phyloP scores from a whole-genome alignment of 2,113 vertebrate genomes.

The Eleginops maclovinus region DNA sequence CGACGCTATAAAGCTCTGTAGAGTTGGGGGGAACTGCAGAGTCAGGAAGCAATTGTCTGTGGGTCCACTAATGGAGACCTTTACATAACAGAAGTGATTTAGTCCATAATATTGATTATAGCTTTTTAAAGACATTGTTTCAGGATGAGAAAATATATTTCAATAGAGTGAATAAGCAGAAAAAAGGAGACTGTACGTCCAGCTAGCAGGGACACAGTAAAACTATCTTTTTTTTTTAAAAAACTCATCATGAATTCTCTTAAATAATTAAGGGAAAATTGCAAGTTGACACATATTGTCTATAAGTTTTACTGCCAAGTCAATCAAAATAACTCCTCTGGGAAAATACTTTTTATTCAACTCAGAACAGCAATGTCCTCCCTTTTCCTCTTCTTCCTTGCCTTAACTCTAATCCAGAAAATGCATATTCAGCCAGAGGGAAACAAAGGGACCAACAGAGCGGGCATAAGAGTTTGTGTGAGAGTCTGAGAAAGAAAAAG shows the following conservation, averaged over 20 bases:
- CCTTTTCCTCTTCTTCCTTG: constrained; percentile 31
- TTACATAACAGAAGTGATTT: background rate
- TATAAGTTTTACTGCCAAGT: constrained; percentile 60
- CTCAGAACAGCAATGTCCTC: constrained; percentile 39
- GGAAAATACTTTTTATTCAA: constrained; percentile 44
- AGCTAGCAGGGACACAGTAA: background rate
- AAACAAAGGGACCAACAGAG: constrained; percentile 31
- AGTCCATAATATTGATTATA: background rate
- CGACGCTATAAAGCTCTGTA: background rate
- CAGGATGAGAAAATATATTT: constrained; percentile 1
- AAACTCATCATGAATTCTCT: constrained; percentile 35
- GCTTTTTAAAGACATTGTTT: background rate
- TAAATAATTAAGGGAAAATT: constrained; percentile 45
- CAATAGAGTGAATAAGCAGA: background rate
- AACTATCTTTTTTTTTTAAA: too few relatives aligned
- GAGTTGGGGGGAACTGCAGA: background rate
- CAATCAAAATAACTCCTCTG: constrained; percentile 51
- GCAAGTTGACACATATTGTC: constrained; percentile 61
- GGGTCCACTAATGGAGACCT: too few relatives aligned
- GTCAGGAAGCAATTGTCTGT: background rate
- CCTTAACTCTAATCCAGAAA: constrained; percentile 68
- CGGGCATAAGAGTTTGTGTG: constrained; percentile 22
- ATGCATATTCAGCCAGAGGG: constrained; percentile 71
- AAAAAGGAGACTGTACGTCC: background rate
- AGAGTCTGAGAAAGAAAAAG: constrained; percentile 30